phyloP scores from a whole-genome alignment of 1,140 invertebrate species.

The Pogonognathellus flavescens region DNA sequence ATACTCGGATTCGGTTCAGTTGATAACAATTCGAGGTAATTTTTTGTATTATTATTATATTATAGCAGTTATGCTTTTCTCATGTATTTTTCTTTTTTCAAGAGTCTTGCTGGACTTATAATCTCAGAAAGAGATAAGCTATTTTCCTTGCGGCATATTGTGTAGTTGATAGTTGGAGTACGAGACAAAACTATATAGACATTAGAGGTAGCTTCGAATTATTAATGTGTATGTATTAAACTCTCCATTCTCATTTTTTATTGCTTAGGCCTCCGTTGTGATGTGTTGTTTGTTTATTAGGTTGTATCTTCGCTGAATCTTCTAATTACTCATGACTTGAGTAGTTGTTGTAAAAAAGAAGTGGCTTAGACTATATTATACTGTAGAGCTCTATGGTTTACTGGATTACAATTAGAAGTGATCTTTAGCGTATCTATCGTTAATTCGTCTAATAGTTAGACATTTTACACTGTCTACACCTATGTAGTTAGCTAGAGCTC shows the following conservation, averaged over 20 bases:
- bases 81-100: conserved; percentile 24
- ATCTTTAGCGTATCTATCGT: background rate
- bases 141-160: background rate
- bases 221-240: background rate
- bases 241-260: conserved; percentile 40
- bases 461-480: background rate
- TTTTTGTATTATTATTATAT: background rate
- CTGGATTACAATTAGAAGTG: background rate
- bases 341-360: background rate
- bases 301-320: conserved; percentile 32
- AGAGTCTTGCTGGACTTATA: background rate
- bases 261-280: background rate
- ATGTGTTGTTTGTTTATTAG: conserved; percentile 40
- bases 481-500: background rate
- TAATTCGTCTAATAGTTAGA: background rate
- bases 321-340: conserved; percentile 34
- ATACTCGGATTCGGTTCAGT: conserved; percentile 23
- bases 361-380: background rate
- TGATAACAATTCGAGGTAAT: conserved; percentile 20
- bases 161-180: background rate
- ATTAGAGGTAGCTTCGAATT: background rate
- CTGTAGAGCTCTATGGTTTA: background rate
- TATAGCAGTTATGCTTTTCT: background rate
- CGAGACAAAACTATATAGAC: background rate
- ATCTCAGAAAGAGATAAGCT: background rate